Percentiles rank a stretch among this genome's conserved stretches.
phyloP scores from a whole-genome alignment of 2,888 invertebrate species.

The Rapana venosa region DNA sequence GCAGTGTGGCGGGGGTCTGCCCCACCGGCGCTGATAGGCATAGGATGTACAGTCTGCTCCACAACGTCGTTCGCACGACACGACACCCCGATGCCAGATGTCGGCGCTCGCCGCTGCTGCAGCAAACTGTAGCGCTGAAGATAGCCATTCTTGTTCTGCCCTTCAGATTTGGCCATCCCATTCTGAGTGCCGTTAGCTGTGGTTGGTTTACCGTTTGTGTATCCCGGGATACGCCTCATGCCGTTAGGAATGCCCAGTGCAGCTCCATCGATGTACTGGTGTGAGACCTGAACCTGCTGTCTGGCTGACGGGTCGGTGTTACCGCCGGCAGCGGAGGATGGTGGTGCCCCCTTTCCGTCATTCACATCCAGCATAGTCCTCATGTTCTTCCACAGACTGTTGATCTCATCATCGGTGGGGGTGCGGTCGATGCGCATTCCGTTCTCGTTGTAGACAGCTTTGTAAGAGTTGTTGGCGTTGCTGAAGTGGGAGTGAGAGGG shows the following conservation, averaged over 20 bases:
- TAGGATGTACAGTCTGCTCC: slow-evolving; percentile 44
- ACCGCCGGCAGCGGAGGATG: slow-evolving; percentile 32
- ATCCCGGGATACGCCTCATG: not conserved
- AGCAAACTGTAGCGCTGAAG: slow-evolving; percentile 60
- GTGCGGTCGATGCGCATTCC: slow-evolving; percentile 74
- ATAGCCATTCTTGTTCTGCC: slow-evolving; percentile 51
- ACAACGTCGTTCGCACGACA: slow-evolving; percentile 44
- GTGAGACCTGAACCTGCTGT: slow-evolving; percentile 64
- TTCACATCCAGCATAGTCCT: slow-evolving; percentile 68
- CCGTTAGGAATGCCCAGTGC: slow-evolving; percentile 53
- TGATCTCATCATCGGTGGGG: slow-evolving; percentile 78
- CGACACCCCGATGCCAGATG: slow-evolving; percentile 44
- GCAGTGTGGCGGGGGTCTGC: not conserved
- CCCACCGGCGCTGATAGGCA: slow-evolving; percentile 53
- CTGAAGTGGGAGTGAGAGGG: slow-evolving; percentile 45
- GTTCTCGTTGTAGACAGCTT: slow-evolving; percentile 65
- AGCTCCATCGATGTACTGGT: slow-evolving; percentile 72
- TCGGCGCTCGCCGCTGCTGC: slow-evolving; percentile 63
- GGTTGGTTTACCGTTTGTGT: not conserved
- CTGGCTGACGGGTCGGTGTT: slow-evolving; percentile 43
- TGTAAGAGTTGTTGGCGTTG: slow-evolving; percentile 43
- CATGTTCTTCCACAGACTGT: slow-evolving; percentile 76
- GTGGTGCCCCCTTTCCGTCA: slow-evolving; percentile 36
- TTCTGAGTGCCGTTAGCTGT: not conserved
- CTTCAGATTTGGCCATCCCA: slow-evolving; percentile 39